Percentiles rank a stretch among this genome's conserved stretches.
Evolutionary conservation across 2,113 vertebrate genomes (phyloP).

Genomic region (Prietella phreatophila): DNA sequence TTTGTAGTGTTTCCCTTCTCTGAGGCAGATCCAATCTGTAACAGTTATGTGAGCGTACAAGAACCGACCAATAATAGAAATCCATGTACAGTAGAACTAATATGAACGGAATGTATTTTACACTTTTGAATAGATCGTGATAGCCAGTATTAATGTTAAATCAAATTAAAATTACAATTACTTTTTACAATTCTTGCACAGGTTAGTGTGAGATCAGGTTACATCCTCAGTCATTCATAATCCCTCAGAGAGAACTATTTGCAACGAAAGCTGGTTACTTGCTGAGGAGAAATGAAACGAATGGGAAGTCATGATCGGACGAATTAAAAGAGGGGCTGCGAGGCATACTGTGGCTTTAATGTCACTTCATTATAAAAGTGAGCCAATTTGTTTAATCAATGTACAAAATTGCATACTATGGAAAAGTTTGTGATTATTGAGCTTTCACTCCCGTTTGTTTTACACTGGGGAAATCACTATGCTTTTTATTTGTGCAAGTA

Average conservation of each 20-base stretch:
- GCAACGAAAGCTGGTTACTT: background rate
- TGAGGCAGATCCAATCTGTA: background rate
- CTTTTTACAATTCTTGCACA: background rate
- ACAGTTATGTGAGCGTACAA: background rate
- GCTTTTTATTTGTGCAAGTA: constrained; percentile 35
- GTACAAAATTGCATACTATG: constrained; percentile 29
- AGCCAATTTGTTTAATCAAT: constrained; percentile 47
- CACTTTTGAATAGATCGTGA: background rate
- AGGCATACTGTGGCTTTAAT: background rate
- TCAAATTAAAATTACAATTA: background rate
- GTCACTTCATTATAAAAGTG: constrained; percentile 27
- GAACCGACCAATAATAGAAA: background rate
- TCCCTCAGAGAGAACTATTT: background rate
- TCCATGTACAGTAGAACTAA: background rate
- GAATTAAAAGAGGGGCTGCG: background rate
- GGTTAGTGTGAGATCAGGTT: background rate
- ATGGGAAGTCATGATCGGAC: background rate
- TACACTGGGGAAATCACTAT: constrained; percentile 38
- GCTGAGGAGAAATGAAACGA: background rate
- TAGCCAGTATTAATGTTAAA: background rate
- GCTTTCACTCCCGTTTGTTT: constrained; percentile 34
- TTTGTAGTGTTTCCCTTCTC: background rate
- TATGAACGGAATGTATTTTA: background rate
- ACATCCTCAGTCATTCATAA: no score
- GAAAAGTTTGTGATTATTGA: constrained; percentile 42